Evolutionary conservation across 2,888 invertebrate species (phyloP).

Genomic region (Homarus gammarus): DNA sequence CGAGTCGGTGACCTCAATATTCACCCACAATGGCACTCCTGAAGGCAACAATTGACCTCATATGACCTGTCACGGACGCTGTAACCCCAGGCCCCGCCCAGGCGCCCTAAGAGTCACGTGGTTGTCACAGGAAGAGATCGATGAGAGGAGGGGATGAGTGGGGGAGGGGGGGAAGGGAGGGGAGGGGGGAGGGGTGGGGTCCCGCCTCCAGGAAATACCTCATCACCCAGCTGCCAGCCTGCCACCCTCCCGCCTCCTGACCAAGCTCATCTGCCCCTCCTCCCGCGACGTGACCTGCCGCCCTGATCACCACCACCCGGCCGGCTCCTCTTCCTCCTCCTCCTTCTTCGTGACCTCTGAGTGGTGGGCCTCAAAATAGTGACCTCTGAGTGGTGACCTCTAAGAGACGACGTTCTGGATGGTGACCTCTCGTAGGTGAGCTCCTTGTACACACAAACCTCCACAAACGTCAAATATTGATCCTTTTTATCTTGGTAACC

Average conservation of each 20-base stretch:
- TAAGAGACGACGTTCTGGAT: no score
- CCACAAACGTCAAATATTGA: no score
- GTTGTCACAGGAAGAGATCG: neutral
- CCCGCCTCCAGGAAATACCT: neutral
- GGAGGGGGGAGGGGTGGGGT: neutral
- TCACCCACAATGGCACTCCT: no score
- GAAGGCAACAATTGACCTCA: neutral
- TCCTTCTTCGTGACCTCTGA: no score
- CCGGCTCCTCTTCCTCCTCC: neutral
- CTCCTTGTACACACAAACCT: no score
- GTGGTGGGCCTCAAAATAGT: no score
- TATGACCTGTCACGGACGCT: neutral
- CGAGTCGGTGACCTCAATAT: no score
- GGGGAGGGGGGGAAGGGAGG: neutral
- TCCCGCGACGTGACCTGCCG: neutral
- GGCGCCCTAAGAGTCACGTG: neutral
- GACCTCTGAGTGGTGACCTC: no score
- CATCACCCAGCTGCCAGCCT: neutral
- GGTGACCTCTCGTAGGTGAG: no score
- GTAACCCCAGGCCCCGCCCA: neutral
- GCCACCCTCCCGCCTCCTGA: neutral
- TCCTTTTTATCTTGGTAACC: no score
- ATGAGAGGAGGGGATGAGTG: conserved; percentile 4
- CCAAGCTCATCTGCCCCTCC: neutral
- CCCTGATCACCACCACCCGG: neutral